These are phyloP conservation scores for Tachystola acroxantha DNA, from an alignment of 2,888 invertebrate genomes.

Conservation along the genomic window DNA sequence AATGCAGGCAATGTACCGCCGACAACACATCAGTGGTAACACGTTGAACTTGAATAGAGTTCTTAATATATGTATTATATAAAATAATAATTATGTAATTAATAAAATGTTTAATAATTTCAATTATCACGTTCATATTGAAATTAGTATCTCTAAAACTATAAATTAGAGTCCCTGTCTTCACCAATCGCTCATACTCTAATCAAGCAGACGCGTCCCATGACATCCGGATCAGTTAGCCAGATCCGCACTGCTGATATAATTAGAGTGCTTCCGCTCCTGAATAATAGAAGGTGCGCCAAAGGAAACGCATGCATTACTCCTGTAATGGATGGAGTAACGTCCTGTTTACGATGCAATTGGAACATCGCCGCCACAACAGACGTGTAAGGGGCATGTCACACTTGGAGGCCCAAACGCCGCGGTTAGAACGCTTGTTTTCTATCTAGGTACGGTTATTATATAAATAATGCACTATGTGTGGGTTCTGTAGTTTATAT, in stretches of 20 bases:
- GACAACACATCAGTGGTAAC: too few species aligned
- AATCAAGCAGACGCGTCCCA: neutral
- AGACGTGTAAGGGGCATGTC: conserved; percentile 9
- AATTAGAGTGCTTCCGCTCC: conserved; percentile 45
- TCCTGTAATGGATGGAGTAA: conserved; percentile 39
- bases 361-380: conserved; percentile 21
- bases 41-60: too few species aligned
- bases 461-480: too few species aligned
- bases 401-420: conserved; percentile 5
- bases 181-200: too few species aligned
- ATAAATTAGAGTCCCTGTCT: too few species aligned
- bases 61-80: too few species aligned
- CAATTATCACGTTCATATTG: too few species aligned
- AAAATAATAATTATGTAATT: too few species aligned
- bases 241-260: conserved; percentile 6
- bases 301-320: conserved; percentile 46
- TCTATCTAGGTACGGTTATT: too few species aligned
- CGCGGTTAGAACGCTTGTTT: neutral
- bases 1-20: too few species aligned
- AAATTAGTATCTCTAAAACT: too few species aligned
- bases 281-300: conserved; percentile 58
- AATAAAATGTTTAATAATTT: too few species aligned
- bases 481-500: neutral
- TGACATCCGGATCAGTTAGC: neutral
- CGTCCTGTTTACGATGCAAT: conserved; percentile 47